Base-by-base conservation (phyloP, 2,797 vertebrate genomes). In the Lepus townsendii region DNA sequence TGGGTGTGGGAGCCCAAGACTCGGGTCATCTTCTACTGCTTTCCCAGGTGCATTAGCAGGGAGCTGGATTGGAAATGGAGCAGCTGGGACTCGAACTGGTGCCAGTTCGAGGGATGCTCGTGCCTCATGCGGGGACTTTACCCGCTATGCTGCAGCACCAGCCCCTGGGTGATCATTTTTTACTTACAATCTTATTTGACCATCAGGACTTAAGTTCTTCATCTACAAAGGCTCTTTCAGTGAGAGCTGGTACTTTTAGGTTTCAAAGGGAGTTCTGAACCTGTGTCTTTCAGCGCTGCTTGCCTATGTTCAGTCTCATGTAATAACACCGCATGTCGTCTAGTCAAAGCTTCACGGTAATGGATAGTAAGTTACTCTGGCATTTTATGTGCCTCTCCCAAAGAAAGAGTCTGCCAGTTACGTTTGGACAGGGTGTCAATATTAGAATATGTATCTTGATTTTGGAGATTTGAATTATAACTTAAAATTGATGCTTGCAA, bases 381-480 rank as follows among this genome's bases (percentile, higher is more conserved):
- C 85, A 50, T 89, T 92, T 90, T 66, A 76, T 35, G 26, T 89
- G 27, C 22, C 35, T 24, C 32, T 65, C 65, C 72, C 76, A 89
- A 86, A 57, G 65, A 88, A 83, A 66, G 79, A 68, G 22, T 5
- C 5, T 83, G 22, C 4, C 35, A 57, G 27, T 63, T 77, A 78
- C 7, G 63, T 88, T 87, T 91, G 60, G n/a, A 87, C 42, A 87
- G 4, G 2, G 13, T 75, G 50, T 93, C 65, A 77, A 11, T 78
- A 78, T 5, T 82, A 88, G n/a, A n/a, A 93, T 13, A 54, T 60
- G 12, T 26, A 69, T 32, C 26, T 10, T 22, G 14, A 76, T 87
- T 85, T 92, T 71, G 76, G 78, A 96, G 80, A 71, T 68, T 62
- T 89, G 69, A 87, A 42, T 26, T n/a, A 6, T 17, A 69, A 32